Base-by-base conservation (phyloP, 2,797 vertebrate species). In the Enteromius viviparus region DNA sequence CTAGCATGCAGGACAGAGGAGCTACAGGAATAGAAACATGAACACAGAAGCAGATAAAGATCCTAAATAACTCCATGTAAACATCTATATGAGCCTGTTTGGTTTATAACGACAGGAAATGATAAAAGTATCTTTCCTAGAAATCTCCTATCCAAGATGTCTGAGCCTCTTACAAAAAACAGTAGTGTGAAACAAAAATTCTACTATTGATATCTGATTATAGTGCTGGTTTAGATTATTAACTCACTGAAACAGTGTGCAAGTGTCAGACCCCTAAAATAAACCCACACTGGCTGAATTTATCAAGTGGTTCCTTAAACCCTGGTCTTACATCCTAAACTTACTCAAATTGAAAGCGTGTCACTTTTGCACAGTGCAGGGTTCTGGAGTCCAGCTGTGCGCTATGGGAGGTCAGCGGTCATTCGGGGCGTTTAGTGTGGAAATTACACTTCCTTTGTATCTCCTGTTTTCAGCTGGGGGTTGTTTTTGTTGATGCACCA, bases 391-490 rank as follows among this genome's bases (percentile, higher is more conserved):
- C 40, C 74, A 83, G 64, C 74, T 83, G 74, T 45, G 74, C 10
- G 6, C 3, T 83, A 34, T 58, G 81, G 49, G 12, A 42, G 47
- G 23, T 19, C 37, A 69, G 34, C 23, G 8, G 34, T 60, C 64
- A 77, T 70, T 70, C 58, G 14, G 32, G 34, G 23, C 58, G 9
- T 76, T 58, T 83, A 82, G n/a, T 3, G 45, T 75, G 80, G 32
- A 75, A 82, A 82, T 82, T 17, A 49, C 62, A 77, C 74, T 83
- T 83, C 81, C 81, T 82, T 64, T 68, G 34, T n/a, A n/a, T 26
- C 79, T 64, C n/a, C 62, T 42, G 49, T 5, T 14, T 26, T 72
- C 40, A 15, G 26, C 21, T 26, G n/a, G 80, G 69, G 69, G 26
- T 1, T 72, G 51, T 77, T 47, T 83, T 51, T 40, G 45, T 75